Conservation (phyloP, 2,888 invertebrate species). For the Orthosia incerta region DNA sequence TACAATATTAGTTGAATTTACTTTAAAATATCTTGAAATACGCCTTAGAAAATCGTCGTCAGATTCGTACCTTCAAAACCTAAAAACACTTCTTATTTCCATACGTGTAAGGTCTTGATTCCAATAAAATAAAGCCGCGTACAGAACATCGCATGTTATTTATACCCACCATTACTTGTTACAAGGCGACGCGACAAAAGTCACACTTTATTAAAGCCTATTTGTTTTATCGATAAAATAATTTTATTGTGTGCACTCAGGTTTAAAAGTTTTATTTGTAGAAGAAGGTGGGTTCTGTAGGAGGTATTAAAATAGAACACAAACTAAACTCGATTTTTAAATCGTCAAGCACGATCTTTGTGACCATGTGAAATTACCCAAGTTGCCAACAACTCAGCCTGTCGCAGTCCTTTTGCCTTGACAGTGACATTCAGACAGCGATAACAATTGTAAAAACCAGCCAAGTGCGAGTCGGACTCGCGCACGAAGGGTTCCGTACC, state of each 20-base stretch:
- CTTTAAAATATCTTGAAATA: conserved; percentile 9
- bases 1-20: not conserved
- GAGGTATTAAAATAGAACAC: conserved; percentile 21
- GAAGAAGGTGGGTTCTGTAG: conserved; percentile 20
- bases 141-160: conserved; percentile 71
- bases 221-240: conserved; percentile 88
- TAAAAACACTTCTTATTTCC: conserved; percentile 6
- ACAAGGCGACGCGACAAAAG: conserved; percentile 86
- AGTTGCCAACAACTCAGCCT: no score
- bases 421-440: no score
- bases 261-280: conserved; percentile 56
- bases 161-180: conserved; percentile 80
- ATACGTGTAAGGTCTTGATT: not conserved
- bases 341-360: not conserved
- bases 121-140: conserved; percentile 29
- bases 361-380: not conserved
- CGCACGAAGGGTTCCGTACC: no score
- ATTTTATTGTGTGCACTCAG: conserved; percentile 76
- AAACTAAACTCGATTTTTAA: conserved; percentile 2
- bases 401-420: no score
- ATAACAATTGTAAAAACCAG: no score
- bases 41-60: conserved; percentile 35
- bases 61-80: not conserved
- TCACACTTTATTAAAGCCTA: conserved; percentile 85
- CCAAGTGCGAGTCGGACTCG: no score